A percentile compares a stretch with the other conserved stretches of the same genome.
These are phyloP conservation scores for Phenganax subtilis DNA, from an alignment of 92 coral and sea anemone species.

Conservation along the genomic window DNA sequence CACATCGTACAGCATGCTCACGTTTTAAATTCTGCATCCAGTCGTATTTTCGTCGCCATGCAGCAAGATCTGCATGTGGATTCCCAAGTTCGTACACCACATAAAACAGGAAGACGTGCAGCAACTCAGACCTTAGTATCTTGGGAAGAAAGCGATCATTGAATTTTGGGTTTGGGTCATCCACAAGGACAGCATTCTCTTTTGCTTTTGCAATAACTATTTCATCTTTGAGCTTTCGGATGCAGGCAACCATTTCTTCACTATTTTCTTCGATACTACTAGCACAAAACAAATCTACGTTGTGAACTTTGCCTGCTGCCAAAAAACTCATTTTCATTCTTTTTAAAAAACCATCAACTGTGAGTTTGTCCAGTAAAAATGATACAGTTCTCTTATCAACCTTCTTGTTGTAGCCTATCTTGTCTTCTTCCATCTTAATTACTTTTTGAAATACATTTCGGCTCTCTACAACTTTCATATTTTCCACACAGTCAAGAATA, in stretches of 20 bases:
- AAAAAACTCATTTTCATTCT: constrained; percentile 5
- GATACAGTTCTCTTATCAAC: constrained; percentile 52
- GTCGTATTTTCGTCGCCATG: constrained; percentile 21
- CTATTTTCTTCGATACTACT: constrained; percentile 3
- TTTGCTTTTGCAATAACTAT: not conserved
- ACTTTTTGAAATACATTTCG: constrained; percentile 48
- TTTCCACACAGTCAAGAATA: constrained; percentile 53
- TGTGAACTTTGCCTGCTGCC: not conserved
- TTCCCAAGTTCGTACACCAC: constrained; percentile 48
- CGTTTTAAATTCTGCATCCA: constrained; percentile 33
- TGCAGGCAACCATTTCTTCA: constrained; percentile 10
- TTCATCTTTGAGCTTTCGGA: not conserved
- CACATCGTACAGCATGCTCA: not conserved
- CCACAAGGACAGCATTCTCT: not conserved
- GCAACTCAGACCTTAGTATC: constrained; percentile 56
- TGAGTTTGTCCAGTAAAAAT: constrained; percentile 6
- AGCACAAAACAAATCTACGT: constrained; percentile 17
- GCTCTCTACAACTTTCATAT: constrained; percentile 60
- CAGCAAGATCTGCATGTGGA: constrained; percentile 13
- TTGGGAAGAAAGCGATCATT: constrained; percentile 61
- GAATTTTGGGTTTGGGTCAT: not conserved
- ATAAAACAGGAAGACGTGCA: constrained; percentile 71
- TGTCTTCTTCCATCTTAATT: constrained; percentile 51
- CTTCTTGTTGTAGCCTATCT: constrained; percentile 54
- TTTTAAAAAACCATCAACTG: not conserved